Conservation (phyloP, 2,113 vertebrate genomes). For the Pyrgilauda ruficollis region DNA sequence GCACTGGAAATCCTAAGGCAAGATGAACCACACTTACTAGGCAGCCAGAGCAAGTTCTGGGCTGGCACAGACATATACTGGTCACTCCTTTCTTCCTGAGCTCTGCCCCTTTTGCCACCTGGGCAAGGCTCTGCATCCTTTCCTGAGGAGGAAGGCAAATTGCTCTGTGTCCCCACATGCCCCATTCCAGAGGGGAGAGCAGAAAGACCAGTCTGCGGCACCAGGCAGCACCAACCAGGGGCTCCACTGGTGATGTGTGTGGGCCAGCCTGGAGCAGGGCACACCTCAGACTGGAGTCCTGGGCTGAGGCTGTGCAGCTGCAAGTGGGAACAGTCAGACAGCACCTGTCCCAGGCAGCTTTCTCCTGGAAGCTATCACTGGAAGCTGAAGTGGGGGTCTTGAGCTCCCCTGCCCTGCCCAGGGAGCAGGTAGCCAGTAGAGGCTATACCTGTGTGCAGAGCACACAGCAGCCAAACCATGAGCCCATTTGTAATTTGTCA, state of each 20-base stretch:
- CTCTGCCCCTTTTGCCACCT: background rate
- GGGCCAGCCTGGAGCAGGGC: background rate
- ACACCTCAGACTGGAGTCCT: background rate
- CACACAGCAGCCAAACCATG: background rate
- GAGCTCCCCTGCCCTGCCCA: background rate
- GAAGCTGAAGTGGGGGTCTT: background rate
- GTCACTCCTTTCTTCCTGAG: background rate
- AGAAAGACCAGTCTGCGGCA: background rate
- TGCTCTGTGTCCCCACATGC: rapidly evolving
- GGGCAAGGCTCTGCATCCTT: background rate
- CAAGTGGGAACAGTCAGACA: background rate
- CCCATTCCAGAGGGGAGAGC: background rate
- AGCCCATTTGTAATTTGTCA: background rate
- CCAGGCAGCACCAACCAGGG: background rate
- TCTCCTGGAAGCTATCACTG: background rate
- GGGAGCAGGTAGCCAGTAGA: background rate
- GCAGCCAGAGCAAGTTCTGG: background rate
- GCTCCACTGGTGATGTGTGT: background rate
- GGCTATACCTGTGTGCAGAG: background rate
- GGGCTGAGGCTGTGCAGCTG: background rate
- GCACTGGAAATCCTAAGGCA: background rate
- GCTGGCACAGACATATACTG: background rate
- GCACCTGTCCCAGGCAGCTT: background rate
- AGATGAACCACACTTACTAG: background rate
- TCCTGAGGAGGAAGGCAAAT: background rate